Base-by-base conservation (phyloP, 2,888 invertebrate genomes). In the Argynnis bischoffii region DNA sequence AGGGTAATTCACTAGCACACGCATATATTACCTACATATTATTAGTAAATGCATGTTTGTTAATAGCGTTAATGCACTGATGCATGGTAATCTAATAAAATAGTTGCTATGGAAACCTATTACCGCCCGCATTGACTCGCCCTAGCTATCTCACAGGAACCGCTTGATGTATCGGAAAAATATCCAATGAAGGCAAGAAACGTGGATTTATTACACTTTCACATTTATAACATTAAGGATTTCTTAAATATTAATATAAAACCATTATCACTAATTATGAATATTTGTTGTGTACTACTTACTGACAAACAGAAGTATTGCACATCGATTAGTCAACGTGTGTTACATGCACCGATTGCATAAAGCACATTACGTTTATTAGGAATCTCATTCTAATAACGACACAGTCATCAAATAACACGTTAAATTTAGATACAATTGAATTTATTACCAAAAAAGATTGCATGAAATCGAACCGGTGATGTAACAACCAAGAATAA, bases 301-400 rank as follows among this genome's bases (percentile, higher is more conserved):
- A 47, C 46, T 47, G 47, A 53, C 51, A 65, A 65, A 50, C 59
- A 31, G 8, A 11, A 31, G 54, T 50, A 55, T 66, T 61, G 66
- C 54, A 55, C 55, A 55, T 54, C 50, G 55, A 55, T 66, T 60
- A 48, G 21, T 60, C 66, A 66, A 66, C 48, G 55, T 61, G 55
- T 60, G 60, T 66, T 66, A 66, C 66, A 66, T 61, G 55, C n/a
- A 66, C 55, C 51, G 67, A 63, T 67, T 67, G 56, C 61, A 67
- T 69, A 69, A 65, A 69, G 31, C n/a, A 56, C 51, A 61, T 56
- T 53, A 63, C 51, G 60, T 59, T 64, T 55, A 60, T 61, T 65
- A 61, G 56, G 61, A 60, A 64, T 64, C 48, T 48, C 41, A 65
- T 66, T 57, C 59, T 66, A 35, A 21, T 63, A 66, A 63, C 56